Conservation (phyloP, 2,888 invertebrate species). For the Pomacea canaliculata region DNA sequence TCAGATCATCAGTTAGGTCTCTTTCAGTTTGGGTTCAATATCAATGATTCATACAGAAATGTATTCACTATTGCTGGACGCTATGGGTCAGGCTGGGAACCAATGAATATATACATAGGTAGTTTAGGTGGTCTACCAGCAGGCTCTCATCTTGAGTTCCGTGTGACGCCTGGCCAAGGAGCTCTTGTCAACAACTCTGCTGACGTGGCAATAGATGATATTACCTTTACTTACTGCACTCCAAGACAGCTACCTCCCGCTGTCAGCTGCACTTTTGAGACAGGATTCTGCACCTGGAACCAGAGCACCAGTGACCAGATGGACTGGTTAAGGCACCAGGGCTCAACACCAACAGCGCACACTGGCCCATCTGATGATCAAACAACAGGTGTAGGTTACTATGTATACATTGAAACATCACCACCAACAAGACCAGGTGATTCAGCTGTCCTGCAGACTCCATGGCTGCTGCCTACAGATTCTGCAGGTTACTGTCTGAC, state of each 20-base stretch:
- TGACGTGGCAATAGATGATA: too few species aligned
- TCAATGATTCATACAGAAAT: slow-evolving; percentile 33
- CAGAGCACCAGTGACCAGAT: slow-evolving; percentile 49
- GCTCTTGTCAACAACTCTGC: background rate
- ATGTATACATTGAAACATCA: slow-evolving; percentile 62
- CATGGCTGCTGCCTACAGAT: slow-evolving; percentile 34
- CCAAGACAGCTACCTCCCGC: slow-evolving; percentile 52
- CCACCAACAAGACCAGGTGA: slow-evolving; percentile 75
- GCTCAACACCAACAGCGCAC: slow-evolving; percentile 42
- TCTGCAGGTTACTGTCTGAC: slow-evolving; percentile 47
- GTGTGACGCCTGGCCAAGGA: slow-evolving; percentile 9
- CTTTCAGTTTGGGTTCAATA: slow-evolving; percentile 35
- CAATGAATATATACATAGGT: slow-evolving; percentile 14
- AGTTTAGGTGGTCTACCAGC: slow-evolving; percentile 4
- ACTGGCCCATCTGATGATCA: slow-evolving; percentile 57
- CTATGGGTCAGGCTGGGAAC: background rate
- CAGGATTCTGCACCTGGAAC: slow-evolving; percentile 55
- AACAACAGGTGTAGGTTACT: slow-evolving; percentile 58
- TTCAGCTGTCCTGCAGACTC: slow-evolving; percentile 34
- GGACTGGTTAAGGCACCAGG: slow-evolving; percentile 53
- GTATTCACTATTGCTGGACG: slow-evolving; percentile 28
- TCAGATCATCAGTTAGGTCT: slow-evolving; percentile 58
- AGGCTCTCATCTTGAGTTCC: slow-evolving; percentile 12
- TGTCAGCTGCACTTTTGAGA: slow-evolving; percentile 59
- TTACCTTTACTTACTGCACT: slow-evolving; percentile 38